Percentiles rank a stretch among this genome's conserved stretches.
These are phyloP conservation scores for Pinna nobilis DNA, from an alignment of 1,140 invertebrate species.

Conservation along the genomic window DNA sequence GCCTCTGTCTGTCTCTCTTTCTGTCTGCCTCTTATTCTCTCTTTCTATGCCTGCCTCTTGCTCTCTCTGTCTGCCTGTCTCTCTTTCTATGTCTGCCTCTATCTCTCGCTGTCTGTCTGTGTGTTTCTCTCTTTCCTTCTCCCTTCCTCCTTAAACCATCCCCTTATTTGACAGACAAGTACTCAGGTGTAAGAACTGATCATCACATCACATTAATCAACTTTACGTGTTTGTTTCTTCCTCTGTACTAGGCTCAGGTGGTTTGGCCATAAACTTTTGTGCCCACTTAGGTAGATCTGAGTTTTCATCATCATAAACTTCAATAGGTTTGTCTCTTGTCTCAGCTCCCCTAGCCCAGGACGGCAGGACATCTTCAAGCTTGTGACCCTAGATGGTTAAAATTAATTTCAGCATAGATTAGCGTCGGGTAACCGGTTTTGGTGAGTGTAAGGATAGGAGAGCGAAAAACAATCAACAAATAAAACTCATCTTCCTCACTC, in stretches of 20 bases:
- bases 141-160: constrained; percentile 24
- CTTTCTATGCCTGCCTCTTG: no score
- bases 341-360: neutral
- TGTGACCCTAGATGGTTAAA: neutral
- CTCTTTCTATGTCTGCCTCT: neutral
- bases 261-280: constrained; percentile 15
- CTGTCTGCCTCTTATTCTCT: no score
- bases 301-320: neutral
- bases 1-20: no score
- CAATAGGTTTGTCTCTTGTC: neutral
- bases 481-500: no score
- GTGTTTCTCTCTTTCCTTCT: neutral
- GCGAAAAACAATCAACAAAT: no score
- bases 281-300: constrained; percentile 48
- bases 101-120: neutral
- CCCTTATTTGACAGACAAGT: neutral
- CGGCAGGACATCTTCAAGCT: neutral
- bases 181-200: neutral
- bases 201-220: constrained; percentile 4
- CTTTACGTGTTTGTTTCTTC: neutral
- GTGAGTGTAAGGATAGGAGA: no score
- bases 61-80: no score
- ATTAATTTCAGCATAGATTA: neutral
- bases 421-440: no score
- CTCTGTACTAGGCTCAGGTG: neutral